Conservation (phyloP, 1,140 invertebrate genomes). For the Plectrocnemia conspersa region DNA sequence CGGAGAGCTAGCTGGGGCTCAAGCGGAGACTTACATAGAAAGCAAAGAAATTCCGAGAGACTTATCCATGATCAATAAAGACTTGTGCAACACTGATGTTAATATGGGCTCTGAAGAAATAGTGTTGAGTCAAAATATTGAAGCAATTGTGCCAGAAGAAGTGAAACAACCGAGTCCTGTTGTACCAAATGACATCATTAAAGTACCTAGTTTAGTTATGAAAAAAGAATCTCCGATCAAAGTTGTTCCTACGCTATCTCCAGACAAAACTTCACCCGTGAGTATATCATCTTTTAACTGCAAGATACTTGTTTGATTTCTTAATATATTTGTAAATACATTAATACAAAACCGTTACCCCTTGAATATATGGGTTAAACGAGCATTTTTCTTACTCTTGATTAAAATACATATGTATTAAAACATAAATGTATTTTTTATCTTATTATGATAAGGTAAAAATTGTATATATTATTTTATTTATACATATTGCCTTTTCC, state of each 20-base stretch:
- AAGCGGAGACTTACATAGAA: conserved; percentile 17
- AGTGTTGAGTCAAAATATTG: too few species aligned
- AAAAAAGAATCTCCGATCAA: background rate
- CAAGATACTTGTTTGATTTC: background rate
- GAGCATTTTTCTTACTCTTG: background rate
- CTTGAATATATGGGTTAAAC: background rate
- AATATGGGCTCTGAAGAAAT: background rate
- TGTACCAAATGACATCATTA: conserved; percentile 5
- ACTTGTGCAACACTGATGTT: background rate
- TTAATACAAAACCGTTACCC: background rate
- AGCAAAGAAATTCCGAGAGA: conserved; percentile 13
- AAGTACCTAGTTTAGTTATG: conserved; percentile 12
- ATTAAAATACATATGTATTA: background rate
- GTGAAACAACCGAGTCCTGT: conserved; percentile 1
- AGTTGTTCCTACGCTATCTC: background rate
- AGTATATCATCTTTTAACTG: conserved; percentile 2
- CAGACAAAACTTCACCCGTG: background rate
- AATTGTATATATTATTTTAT: background rate
- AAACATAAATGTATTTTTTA: background rate
- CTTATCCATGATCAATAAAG: conserved; percentile 20
- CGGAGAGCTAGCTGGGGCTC: background rate
- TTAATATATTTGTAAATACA: background rate
- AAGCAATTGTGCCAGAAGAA: too few species aligned
- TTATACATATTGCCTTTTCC: conserved; percentile 6
- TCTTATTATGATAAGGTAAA: background rate